Evolutionary conservation across 2,888 invertebrate genomes (phyloP), one percentile per base, ranked within the genome.

Genomic region (Diarsia dahlii): DNA sequence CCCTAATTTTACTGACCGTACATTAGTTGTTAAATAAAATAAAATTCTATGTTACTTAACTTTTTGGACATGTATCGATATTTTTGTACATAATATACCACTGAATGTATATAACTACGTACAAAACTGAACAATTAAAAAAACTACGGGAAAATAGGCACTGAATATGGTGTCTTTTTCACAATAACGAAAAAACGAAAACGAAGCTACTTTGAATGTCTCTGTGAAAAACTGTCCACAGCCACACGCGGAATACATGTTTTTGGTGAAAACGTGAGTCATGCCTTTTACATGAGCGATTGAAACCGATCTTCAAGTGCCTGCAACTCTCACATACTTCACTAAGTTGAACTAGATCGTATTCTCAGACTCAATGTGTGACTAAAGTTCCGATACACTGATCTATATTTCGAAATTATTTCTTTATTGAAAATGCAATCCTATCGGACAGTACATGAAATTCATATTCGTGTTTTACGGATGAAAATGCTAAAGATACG

Each of bases 381-480:
- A 76, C 79, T 71, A 81, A 67, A 75, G 34, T 56, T 66, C 20
- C 28, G 54, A 64, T 65, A 62, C 39, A 73, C 20, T 71, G 68
- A 74, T 50, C 71, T 58, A 83, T 73, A 64, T 76, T 71, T 58
- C 15, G 34, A 46, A 58, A 45, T 69, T 28, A 64, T 54, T 69
- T 71, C 20, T 71, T 64, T 68, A 82, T 71, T 80, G 54, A 73
- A 84, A 84, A 67, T 72, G 70, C 60, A 80, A 80, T 80, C 58
- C 72, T 71, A 76, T 72, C 20, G n/a, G 34, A 58, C 28, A 58
- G 45, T 60, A n/a, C 34, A 39, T 72, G 62, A 60, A 28, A 75
- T 62, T 52, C 50, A 48, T 60, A 78, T 79, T 82, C 71, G 63
- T 60, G 60, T 70, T 58, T 48, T n/a, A 56, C 56, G 23, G 54